Evolutionary conservation across 2,888 invertebrate genomes (phyloP), one percentile per base, ranked within the genome.

Genomic region (Girardia tigrina): DNA sequence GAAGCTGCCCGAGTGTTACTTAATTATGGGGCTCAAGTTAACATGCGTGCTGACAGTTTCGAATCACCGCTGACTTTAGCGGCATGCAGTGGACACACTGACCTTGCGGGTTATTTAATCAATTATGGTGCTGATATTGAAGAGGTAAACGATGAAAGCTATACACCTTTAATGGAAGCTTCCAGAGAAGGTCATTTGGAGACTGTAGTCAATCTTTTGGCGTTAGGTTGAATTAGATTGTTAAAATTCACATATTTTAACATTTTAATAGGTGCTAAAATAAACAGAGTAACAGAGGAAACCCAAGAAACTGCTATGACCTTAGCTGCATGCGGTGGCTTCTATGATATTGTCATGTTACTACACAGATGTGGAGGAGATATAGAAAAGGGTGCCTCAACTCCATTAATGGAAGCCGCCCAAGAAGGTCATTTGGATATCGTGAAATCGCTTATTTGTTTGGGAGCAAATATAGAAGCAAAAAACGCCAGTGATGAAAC

Each of bases 1-100:
- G 94, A 97, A 82, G 88, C 97, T 26, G 95, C 95, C 12, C 91
- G 91, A 83, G 87, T 98, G 81, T 87, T 98, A 78, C 88, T 98
- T 73, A 89, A 89, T 79, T 88, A 94, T 78, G 93, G 93, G 76
- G 94, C 97, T 20, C 76, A 78, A 42, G 28, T 79, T n/a, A 98
- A 98, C 86, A 94, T 98, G 94, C 95, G 97, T 75, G 93, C 94
- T 73, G 97, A 97, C 85, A 94, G 95, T 84, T 97, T 97, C 86
- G 98, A 98, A 86, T 97, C 95, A 6, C 98, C 98, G 26, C 87
- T 98, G 79, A 98, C 97, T 29, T 86, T 98, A 80, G 98, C 98
- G 74, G 95, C 97, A 71, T 97, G 97, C 86, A 97, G 97, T 77
- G 98, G 98, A 8, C 97, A 98, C 85, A 93, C 94, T 74, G 95